phyloP scores from a whole-genome alignment of 2,888 invertebrate genomes.

The Calameuta pallipes region DNA sequence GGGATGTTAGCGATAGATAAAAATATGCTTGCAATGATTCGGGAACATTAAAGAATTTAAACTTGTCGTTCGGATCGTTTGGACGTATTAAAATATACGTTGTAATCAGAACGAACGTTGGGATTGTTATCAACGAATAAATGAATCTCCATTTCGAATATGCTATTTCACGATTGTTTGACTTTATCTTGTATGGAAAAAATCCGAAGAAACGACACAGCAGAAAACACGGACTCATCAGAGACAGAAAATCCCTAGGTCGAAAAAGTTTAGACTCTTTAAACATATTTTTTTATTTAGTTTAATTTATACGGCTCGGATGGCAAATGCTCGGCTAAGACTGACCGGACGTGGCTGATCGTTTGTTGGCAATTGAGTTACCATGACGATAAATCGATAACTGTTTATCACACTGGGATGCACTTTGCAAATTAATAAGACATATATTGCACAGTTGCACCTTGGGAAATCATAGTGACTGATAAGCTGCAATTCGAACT shows the following conservation, averaged over 20 bases:
- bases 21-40: conserved; percentile 42
- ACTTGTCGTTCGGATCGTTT: conserved; percentile 21
- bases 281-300: conserved; percentile 2
- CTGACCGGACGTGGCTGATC: background rate
- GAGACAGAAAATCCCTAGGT: conserved; percentile 36
- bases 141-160: conserved; percentile 29
- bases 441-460: background rate
- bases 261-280: conserved; percentile 33
- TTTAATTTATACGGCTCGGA: background rate
- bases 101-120: conserved; percentile 3
- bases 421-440: background rate
- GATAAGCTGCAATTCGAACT: background rate
- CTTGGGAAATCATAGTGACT: background rate
- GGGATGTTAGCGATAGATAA: conserved; percentile 31
- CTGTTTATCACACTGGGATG: background rate
- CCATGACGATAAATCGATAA: background rate
- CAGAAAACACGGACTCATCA: conserved; percentile 40
- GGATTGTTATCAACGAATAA: conserved; percentile 28
- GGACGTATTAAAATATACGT: conserved; percentile 27
- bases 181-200: conserved; percentile 38
- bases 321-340: background rate
- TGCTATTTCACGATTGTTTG: conserved; percentile 14
- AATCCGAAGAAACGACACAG: conserved; percentile 38
- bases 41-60: conserved; percentile 35
- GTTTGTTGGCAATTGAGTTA: background rate